Evolutionary conservation across 2,888 invertebrate genomes (phyloP).

Genomic region (Kuschelorhynchus macadamiae): DNA sequence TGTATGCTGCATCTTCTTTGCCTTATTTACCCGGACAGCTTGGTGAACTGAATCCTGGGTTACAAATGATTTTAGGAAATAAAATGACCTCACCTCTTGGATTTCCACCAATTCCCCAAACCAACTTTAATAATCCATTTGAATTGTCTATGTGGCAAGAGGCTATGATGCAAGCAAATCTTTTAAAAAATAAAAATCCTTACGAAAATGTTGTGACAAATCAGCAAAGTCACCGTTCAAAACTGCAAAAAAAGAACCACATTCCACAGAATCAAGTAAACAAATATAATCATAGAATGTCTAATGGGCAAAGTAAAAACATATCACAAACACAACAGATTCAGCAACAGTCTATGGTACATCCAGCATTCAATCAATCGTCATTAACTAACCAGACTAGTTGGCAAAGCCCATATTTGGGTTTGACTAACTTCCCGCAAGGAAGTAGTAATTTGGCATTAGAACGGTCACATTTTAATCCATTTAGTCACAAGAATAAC

Average conservation of each 20-base stretch:
- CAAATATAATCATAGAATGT: conserved; percentile 6
- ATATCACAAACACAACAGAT: conserved; percentile 14
- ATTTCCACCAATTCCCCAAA: conserved; percentile 61
- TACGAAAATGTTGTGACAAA: conserved; percentile 57
- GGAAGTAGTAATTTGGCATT: conserved; percentile 55
- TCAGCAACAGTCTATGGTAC: conserved; percentile 28
- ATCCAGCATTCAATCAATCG: conserved; percentile 8
- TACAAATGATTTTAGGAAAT: conserved; percentile 69
- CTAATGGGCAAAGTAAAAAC: conserved; percentile 44
- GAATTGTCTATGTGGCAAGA: conserved; percentile 81
- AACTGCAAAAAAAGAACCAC: background rate
- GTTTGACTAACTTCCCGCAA: conserved; percentile 57
- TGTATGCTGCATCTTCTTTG: conserved; percentile 64
- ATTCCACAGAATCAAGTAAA: conserved; percentile 1
- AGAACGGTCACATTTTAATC: conserved; percentile 62
- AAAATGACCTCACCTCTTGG: conserved; percentile 68
- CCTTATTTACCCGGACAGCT: conserved; percentile 67
- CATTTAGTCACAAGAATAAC: conserved; percentile 60
- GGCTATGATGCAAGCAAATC: conserved; percentile 70
- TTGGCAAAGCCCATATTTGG: conserved; percentile 59
- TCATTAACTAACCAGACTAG: conserved; percentile 33
- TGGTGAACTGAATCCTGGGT: conserved; percentile 71
- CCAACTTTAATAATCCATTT: conserved; percentile 73
- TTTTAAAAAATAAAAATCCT: conserved; percentile 61
- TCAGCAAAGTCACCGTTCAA: conserved; percentile 36